Conservation (phyloP, 2,797 vertebrate species). For the Poecilia wingei region DNA sequence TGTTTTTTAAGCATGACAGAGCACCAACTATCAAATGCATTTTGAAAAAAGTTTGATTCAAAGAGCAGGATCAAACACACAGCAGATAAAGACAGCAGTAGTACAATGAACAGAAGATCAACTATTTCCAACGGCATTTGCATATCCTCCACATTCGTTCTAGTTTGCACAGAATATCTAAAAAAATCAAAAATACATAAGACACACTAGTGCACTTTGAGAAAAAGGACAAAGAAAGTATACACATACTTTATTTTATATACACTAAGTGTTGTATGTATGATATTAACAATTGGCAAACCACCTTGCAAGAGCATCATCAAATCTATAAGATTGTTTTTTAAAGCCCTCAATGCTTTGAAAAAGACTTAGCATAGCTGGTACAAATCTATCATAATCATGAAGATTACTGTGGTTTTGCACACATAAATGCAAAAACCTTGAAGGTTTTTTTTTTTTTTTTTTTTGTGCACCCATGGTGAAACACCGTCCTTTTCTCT, state of each 20-base stretch:
- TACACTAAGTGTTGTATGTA: no score
- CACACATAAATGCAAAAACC: neutral
- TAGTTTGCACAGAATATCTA: neutral
- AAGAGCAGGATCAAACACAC: neutral
- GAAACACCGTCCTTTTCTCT: neutral
- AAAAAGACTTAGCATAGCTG: neutral
- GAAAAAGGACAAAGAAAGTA: neutral
- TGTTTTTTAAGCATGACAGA: neutral
- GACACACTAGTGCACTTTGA: neutral
- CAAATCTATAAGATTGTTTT: no score
- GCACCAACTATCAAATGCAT: neutral
- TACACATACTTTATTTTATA: neutral
- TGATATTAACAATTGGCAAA: no score
- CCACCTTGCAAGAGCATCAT: no score
- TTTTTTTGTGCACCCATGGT: neutral
- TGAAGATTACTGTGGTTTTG: neutral
- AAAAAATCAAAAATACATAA: neutral
- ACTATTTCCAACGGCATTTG: neutral
- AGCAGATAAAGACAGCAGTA: neutral
- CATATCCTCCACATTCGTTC: neutral
- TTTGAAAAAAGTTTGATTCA: neutral
- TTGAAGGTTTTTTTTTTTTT: no score
- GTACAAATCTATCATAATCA: neutral
- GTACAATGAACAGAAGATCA: neutral
- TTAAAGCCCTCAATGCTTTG: neutral